phyloP scores from a whole-genome alignment of 1,140 invertebrate genomes.

The Melipona quadrifasciata region DNA sequence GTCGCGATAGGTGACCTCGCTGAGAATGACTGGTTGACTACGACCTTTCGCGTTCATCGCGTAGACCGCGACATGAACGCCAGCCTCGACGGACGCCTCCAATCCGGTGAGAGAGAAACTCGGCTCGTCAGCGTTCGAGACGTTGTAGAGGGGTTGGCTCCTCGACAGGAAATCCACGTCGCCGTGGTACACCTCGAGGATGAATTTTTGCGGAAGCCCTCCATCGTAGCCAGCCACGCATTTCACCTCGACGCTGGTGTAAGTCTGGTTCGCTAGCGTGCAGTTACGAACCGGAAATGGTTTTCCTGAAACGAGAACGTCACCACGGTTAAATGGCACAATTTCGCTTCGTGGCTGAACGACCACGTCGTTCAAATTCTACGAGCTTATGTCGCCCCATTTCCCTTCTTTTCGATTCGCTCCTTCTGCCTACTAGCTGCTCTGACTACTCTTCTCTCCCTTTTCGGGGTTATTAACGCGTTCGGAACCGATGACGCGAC shows the following conservation, averaged over 20 bases:
- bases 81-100: conserved; percentile 86
- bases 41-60: conserved; percentile 91
- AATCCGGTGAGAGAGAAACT: conserved; percentile 87
- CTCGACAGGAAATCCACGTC: conserved; percentile 76
- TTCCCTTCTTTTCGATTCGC: background rate
- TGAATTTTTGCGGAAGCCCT: conserved; percentile 90
- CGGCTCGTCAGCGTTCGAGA: conserved; percentile 85
- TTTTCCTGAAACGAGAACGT: conserved; percentile 83
- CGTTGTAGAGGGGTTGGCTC: conserved; percentile 84
- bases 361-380: conserved; percentile 7
- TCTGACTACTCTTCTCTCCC: too few relatives aligned
- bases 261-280: conserved; percentile 88
- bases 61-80: conserved; percentile 88
- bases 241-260: conserved; percentile 87
- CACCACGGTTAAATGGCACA: conserved; percentile 6
- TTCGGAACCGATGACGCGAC: too few relatives aligned
- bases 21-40: conserved; percentile 86
- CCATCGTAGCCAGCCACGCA: conserved; percentile 92
- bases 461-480: background rate
- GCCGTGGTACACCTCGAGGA: conserved; percentile 89
- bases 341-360: background rate
- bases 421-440: background rate
- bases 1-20: conserved; percentile 89
- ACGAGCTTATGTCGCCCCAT: background rate
- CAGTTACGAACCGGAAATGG: conserved; percentile 90